phyloP scores from a whole-genome alignment of 2,888 invertebrate species.

The Apoda limacodes region DNA sequence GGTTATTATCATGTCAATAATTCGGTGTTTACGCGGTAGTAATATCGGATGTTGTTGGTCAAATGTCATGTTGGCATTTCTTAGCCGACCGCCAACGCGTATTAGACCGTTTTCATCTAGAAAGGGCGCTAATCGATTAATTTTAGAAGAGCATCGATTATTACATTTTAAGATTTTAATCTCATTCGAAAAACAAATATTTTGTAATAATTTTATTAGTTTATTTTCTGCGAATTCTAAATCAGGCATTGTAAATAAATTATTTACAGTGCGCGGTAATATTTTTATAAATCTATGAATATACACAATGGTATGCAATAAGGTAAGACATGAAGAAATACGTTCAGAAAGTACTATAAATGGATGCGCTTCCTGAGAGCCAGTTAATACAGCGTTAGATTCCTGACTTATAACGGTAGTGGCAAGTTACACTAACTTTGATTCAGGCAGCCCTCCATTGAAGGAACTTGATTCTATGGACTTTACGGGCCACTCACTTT shows the following conservation, averaged over 20 bases:
- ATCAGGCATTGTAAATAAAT: background rate
- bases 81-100: conserved; percentile 4
- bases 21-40: background rate
- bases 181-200: background rate
- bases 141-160: background rate
- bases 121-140: background rate
- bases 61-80: conserved; percentile 1
- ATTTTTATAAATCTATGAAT: background rate
- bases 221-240: background rate
- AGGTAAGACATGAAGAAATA: no score
- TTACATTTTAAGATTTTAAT: background rate
- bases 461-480: background rate
- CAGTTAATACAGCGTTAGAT: no score
- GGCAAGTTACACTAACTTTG: conserved; percentile 1
- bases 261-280: background rate
- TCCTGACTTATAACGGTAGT: no score
- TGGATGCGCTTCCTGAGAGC: no score
- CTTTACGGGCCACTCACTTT: conserved; percentile 1
- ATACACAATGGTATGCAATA: no score
- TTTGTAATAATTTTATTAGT: background rate
- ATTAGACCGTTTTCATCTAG: background rate
- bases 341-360: no score
- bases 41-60: conserved; percentile 3
- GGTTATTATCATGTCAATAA: background rate
- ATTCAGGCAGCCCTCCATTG: conserved; percentile 3